Conservation (phyloP, 2,113 vertebrate species). For the Phainopepla nitens region DNA sequence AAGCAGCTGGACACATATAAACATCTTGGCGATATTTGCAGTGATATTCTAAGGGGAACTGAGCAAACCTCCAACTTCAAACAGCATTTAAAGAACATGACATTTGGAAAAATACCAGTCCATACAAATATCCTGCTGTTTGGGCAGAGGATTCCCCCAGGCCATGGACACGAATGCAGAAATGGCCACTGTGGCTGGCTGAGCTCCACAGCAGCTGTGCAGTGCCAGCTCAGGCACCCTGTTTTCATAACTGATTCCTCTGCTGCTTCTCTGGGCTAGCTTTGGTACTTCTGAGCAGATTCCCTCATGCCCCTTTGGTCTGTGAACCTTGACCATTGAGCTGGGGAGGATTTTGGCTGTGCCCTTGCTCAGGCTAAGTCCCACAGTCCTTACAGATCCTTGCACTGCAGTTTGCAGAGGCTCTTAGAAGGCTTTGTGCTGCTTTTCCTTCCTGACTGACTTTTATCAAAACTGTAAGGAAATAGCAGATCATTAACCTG, state of each 20-base stretch:
- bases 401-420: background rate
- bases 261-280: background rate
- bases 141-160: background rate
- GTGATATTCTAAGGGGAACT: constrained; percentile 7
- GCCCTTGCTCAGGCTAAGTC: background rate
- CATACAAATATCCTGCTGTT: background rate
- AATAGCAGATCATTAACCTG: background rate
- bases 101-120: constrained; percentile 44
- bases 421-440: background rate
- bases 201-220: background rate
- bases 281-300: background rate
- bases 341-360: background rate
- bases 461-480: background rate
- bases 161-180: background rate
- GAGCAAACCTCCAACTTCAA: constrained; percentile 33
- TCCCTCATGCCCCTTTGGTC: background rate
- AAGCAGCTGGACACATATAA: constrained; percentile 24
- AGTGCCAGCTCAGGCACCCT: background rate
- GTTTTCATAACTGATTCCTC: background rate
- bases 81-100: constrained; percentile 22
- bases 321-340: background rate
- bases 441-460: background rate
- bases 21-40: constrained; percentile 26
- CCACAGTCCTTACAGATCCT: background rate
- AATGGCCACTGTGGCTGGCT: background rate